Evolutionary conservation across 1,140 invertebrate genomes (phyloP).

Genomic region (Trinorchestia longiramus): DNA sequence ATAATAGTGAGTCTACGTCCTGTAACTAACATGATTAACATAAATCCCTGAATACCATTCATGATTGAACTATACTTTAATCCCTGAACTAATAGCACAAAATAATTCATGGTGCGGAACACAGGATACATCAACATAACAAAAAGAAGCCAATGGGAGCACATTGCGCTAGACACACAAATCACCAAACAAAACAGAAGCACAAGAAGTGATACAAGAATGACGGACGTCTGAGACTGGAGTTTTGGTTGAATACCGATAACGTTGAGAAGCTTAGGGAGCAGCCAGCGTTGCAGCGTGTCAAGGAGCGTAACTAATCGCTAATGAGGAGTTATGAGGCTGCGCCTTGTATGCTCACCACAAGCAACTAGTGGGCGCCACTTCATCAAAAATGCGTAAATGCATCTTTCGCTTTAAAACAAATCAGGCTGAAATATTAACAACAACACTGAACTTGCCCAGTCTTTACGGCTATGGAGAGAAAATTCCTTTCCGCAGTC

Average conservation of each 20-base stretch:
- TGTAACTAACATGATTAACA: background rate
- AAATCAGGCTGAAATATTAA: background rate
- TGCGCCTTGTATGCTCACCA: background rate
- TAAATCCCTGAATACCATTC: background rate
- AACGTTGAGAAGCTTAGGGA: background rate
- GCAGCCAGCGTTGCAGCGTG: background rate
- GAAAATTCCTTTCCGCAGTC: background rate
- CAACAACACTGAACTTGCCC: background rate
- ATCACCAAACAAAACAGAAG: background rate
- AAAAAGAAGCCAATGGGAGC: background rate
- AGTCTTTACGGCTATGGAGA: background rate
- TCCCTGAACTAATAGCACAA: background rate
- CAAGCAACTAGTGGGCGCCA: background rate
- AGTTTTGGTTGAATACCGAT: background rate
- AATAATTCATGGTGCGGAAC: background rate
- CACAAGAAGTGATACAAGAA: background rate
- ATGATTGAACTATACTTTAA: background rate
- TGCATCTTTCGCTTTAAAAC: background rate
- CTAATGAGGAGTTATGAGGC: constrained; percentile 29
- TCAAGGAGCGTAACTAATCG: constrained; percentile 51
- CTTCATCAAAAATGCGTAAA: background rate
- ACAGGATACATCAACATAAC: background rate
- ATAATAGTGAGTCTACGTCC: background rate
- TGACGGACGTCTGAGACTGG: background rate
- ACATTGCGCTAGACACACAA: background rate